These are phyloP conservation scores for Vollenhovia emeryi DNA, from an alignment of 1,140 invertebrate genomes.

Conservation along the genomic window DNA sequence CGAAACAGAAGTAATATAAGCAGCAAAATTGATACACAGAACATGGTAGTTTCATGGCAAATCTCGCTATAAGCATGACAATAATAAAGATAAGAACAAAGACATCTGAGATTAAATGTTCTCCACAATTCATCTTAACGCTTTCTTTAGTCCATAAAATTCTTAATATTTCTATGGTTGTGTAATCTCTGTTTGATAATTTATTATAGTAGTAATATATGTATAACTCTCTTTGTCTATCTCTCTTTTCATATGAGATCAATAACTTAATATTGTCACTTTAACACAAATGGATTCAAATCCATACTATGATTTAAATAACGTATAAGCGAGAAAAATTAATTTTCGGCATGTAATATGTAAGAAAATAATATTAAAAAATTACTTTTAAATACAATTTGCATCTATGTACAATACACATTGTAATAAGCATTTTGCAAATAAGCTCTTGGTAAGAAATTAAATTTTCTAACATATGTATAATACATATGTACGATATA, in stretches of 20 bases:
- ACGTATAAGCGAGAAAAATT: slow-evolving; percentile 2
- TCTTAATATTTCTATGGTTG: slow-evolving; percentile 40
- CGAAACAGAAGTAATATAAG: slow-evolving; percentile 19
- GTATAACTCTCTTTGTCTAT: too few species aligned
- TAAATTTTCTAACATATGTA: background rate
- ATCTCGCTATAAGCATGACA: slow-evolving; percentile 45
- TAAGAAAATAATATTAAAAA: slow-evolving; percentile 20
- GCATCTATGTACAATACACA: slow-evolving; percentile 34
- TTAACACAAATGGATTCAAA: slow-evolving; percentile 24
- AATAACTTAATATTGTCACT: slow-evolving; percentile 51
- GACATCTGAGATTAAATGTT: slow-evolving; percentile 16
- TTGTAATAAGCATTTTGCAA: slow-evolving; percentile 14
- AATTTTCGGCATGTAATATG: slow-evolving; percentile 11
- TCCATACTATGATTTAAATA: slow-evolving; percentile 45
- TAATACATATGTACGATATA: slow-evolving; percentile 19
- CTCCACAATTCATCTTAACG: slow-evolving; percentile 17
- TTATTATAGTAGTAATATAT: slow-evolving; percentile 23
- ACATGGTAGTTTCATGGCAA: background rate
- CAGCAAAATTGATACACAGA: slow-evolving; percentile 9
- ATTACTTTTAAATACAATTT: background rate
- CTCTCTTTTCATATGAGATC: slow-evolving; percentile 52
- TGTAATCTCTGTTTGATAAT: slow-evolving; percentile 20
- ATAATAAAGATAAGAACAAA: slow-evolving; percentile 3
- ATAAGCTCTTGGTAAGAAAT: background rate
- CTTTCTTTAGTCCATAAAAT: slow-evolving; percentile 42